Conservation (phyloP, 2,888 invertebrate genomes). For the Adela reaumurella region DNA sequence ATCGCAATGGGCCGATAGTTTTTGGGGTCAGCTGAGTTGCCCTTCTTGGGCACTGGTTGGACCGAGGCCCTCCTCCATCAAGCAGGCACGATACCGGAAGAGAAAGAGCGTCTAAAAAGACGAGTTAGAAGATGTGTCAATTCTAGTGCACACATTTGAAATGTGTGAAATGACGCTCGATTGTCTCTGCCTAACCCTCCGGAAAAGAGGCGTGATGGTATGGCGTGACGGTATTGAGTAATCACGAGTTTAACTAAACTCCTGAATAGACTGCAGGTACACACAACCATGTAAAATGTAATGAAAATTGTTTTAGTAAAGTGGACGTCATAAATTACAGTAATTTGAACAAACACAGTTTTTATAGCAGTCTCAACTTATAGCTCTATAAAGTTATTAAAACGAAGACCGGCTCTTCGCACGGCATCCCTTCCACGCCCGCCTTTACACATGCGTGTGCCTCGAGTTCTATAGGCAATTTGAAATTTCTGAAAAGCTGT, state of each 20-base stretch:
- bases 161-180: too few species aligned
- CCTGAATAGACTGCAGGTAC: neutral
- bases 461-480: neutral
- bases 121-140: too few species aligned
- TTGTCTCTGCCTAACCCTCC: too few species aligned
- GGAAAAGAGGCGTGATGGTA: too few species aligned
- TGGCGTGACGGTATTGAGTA: too few species aligned
- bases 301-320: neutral
- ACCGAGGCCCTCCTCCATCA: too few species aligned
- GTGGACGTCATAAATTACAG: neutral
- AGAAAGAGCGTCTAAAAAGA: too few species aligned
- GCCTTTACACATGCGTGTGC: conserved; percentile 1
- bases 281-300: neutral
- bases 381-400: neutral
- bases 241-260: neutral
- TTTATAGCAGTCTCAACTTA: neutral
- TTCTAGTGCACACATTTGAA: too few species aligned
- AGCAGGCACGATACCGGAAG: too few species aligned
- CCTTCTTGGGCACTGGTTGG: too few species aligned
- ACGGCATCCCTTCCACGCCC: neutral
- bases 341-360: neutral
- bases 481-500: conserved; percentile 27
- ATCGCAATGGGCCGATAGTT: too few species aligned
- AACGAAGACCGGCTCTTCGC: conserved; percentile 10
- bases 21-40: too few species aligned